Conservation (phyloP, 2,888 invertebrate species). For the Epistrophe eligans region DNA sequence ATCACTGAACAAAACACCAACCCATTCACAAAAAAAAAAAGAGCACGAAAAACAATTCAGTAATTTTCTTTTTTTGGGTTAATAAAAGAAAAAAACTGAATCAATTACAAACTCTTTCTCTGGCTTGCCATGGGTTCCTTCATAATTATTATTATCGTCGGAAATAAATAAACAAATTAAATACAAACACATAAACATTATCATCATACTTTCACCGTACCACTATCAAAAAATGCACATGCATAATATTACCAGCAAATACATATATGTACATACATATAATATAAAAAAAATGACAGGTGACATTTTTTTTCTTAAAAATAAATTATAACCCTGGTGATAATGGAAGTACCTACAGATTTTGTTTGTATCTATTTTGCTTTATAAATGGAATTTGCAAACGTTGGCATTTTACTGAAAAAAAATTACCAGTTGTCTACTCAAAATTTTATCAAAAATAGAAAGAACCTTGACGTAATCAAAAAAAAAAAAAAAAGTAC, state of each 20-base stretch:
- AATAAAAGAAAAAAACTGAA: not conserved
- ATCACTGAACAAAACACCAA: too few relatives aligned
- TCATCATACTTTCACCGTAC: not conserved
- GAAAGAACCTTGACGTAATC: slow-evolving; percentile 67
- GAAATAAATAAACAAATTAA: slow-evolving; percentile 22
- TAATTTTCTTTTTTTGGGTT: too few relatives aligned
- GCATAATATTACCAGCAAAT: not conserved
- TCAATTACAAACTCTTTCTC: not conserved
- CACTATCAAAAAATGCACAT: not conserved
- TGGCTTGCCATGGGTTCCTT: not conserved
- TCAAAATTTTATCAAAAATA: slow-evolving; percentile 51
- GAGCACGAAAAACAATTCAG: too few relatives aligned
- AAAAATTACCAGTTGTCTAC: slow-evolving; percentile 47
- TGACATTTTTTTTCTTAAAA: slow-evolving; percentile 28
- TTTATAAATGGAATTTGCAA: slow-evolving; percentile 25
- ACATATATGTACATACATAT: not conserved
- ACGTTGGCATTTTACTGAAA: slow-evolving; percentile 40
- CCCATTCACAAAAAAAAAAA: too few relatives aligned
- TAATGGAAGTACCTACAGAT: slow-evolving; percentile 7
- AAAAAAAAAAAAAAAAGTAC: slow-evolving; percentile 16
- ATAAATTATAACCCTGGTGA: slow-evolving; percentile 38
- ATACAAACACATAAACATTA: slow-evolving; percentile 1
- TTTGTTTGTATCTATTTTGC: not conserved
- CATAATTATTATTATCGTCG: slow-evolving; percentile 5
- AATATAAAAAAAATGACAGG: slow-evolving; percentile 40